Evolutionary conservation across 2,797 vertebrate species (phyloP), one percentile per base, ranked within the genome.

Genomic region (Sebastes diploproa): DNA sequence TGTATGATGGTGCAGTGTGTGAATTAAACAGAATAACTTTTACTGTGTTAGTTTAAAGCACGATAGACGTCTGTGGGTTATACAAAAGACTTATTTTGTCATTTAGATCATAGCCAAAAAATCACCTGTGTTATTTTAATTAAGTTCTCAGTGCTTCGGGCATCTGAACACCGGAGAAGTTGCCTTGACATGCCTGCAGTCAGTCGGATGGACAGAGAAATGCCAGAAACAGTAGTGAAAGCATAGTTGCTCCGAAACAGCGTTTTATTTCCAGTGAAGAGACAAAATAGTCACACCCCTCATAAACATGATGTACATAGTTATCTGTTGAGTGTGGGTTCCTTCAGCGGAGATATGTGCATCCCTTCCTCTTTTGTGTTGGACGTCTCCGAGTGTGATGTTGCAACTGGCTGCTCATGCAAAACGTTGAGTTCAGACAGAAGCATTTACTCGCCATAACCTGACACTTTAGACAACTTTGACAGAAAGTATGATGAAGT

Each of bases 101-200:
- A 75, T 29, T 64, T 25, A 29, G 12, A 56, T 11, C 12, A 10
- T 7, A 30, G 16, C 2, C 6, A 54, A 54, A 60, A 14, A 38
- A 38, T 38, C 2, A 13, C 25, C 2, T n/a, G 20, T 27, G 25
- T 18, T 55, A 16, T 27, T 42, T 77, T 6, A 55, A 55, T 23
- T 12, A 29, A 61, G 8, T 8, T 11, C 5, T 30, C 23, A 25
- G 6, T 34, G 16, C 46, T 77, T 36, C 13, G 42, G 9, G 23
- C 3, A 16, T 38, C n/a, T 75, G 16, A 67, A 25, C 34, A 2
- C 3, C 7, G 3, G 29, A 25, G 60, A 34, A 71, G 38, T 12
- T 30, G 76, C 10, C 68, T 60, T 30, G 38, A 80, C 74, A 58
- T 70, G 77, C 2, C 74, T 70, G 25, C 25, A 60, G 30, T 72